Base-by-base conservation (phyloP, 2,888 invertebrate genomes). In the Lasioglossum vierecki region DNA sequence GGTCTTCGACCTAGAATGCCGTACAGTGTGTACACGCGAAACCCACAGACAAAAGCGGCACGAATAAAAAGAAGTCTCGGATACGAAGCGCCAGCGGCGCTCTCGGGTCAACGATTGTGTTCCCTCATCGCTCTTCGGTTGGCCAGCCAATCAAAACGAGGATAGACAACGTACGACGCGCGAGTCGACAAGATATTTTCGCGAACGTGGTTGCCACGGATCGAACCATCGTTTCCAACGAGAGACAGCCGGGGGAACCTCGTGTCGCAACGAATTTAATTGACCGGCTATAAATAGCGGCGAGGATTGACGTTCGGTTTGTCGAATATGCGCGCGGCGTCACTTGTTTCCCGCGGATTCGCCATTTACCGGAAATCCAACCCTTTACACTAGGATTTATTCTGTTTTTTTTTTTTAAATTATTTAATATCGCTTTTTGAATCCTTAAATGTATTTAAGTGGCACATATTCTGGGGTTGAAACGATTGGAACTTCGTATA, bases 1-100 rank as follows among this genome's bases (percentile, higher is more conserved):
- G 92, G 92, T 92, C 92, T 91, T 88, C 91, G 93, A 93, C 91
- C 93, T 88, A 92, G 84, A 80, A 92, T 92, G 90, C 75, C 30
- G 68, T 15, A 60, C 60, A 4, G 13, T 11, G 13, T 11, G 60
- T 26, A 18, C 11, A 22, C 22, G 9, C 53, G 9, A 53, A 53
- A 3, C 44, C 11, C 44, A 41, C 9, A 35, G 30, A 66, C 41
- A 78, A 76, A 76, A 79, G 78, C 9, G 71, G 26, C 49, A 9
- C 15, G 75, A 75, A 72, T 60, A 84, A 76, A 70, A 77, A 49
- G 35, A 30, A 3, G 60, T 18, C 30, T 53, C 53, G 53, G n/a
- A 76, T 46, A 76, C 44, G 63, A 75, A 49, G 22, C 46, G 13
- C 30, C 41, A 80, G 75, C 18, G 30, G 44, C 73, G 49, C 66